Evolutionary conservation across 2,888 invertebrate species (phyloP).

Genomic region (Didymodactylos carnosus): DNA sequence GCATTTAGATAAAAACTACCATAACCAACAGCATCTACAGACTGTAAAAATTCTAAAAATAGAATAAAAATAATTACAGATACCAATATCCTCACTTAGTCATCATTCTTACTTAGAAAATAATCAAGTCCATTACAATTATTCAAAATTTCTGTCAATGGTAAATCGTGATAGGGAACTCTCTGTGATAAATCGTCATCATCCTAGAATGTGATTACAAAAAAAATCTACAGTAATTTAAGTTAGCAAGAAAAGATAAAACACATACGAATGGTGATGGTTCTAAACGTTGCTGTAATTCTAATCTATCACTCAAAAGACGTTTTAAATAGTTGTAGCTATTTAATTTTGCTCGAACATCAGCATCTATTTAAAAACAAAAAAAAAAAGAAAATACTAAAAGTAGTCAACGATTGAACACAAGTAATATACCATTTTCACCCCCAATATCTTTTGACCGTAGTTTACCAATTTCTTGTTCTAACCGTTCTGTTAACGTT

Average conservation of each 20-base stretch:
- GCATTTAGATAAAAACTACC: slow-evolving; percentile 58
- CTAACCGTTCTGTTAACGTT: slow-evolving; percentile 48
- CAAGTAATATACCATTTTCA: slow-evolving; percentile 42
- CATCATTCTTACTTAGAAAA: not conserved
- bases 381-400: not conserved
- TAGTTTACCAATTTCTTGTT: slow-evolving; percentile 51
- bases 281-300: not conserved
- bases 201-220: no score
- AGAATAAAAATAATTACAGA: not conserved
- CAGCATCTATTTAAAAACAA: not conserved
- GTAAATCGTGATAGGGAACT: not conserved
- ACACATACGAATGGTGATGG: not conserved
- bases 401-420: not conserved
- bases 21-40: slow-evolving; percentile 49
- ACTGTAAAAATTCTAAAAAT: slow-evolving; percentile 48
- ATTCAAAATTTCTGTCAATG: not conserved
- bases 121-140: not conserved
- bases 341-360: not conserved
- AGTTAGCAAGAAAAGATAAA: not conserved
- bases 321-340: not conserved
- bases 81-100: not conserved
- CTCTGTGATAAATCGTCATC: not conserved
- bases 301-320: not conserved
- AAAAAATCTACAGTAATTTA: no score
- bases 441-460: slow-evolving; percentile 66